Percentiles rank a stretch among this genome's conserved stretches.
Evolutionary conservation across 2,888 invertebrate genomes (phyloP).

Genomic region (Heteromurus nitidus): DNA sequence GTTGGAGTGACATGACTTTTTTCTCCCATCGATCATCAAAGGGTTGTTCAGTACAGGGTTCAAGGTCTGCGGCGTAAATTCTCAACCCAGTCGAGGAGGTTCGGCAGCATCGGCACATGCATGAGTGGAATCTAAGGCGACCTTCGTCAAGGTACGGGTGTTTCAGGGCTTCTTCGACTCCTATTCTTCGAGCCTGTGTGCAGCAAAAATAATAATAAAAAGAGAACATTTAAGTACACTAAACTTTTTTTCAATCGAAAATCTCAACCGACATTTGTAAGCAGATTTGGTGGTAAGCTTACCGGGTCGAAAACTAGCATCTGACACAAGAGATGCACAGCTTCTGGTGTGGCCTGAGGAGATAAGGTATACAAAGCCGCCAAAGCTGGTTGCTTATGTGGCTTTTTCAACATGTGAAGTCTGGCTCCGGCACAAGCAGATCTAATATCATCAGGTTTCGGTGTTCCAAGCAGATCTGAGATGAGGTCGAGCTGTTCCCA

Average conservation of each 20-base stretch:
- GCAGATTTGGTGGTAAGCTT: constrained; percentile 76
- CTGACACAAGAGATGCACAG: constrained; percentile 96
- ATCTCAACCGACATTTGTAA: not conserved
- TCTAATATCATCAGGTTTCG: constrained; percentile 95
- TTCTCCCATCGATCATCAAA: constrained; percentile 98
- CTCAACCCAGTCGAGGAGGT: constrained; percentile 81
- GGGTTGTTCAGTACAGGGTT: constrained; percentile 90
- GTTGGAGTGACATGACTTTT: constrained; percentile 92
- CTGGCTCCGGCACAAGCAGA: constrained; percentile 97
- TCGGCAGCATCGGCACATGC: constrained; percentile 99
- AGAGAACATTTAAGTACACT: not conserved
- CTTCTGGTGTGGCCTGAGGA: constrained; percentile 96
- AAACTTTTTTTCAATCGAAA: no score
- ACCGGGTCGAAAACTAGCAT: constrained; percentile 99
- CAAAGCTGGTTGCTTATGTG: constrained; percentile 90
- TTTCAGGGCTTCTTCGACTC: constrained; percentile 94
- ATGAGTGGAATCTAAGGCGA: constrained; percentile 97
- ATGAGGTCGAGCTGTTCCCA: constrained; percentile 91
- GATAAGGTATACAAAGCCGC: constrained; percentile 93
- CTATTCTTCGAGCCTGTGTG: constrained; percentile 92
- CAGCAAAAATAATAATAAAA: not conserved
- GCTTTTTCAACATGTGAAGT: constrained; percentile 91
- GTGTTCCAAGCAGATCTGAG: constrained; percentile 97
- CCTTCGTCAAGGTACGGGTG: constrained; percentile 99
- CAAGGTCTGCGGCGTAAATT: constrained; percentile 93